These are phyloP conservation scores for Zophobas morio DNA, from an alignment of 1,140 invertebrate species.

Conservation along the genomic window DNA sequence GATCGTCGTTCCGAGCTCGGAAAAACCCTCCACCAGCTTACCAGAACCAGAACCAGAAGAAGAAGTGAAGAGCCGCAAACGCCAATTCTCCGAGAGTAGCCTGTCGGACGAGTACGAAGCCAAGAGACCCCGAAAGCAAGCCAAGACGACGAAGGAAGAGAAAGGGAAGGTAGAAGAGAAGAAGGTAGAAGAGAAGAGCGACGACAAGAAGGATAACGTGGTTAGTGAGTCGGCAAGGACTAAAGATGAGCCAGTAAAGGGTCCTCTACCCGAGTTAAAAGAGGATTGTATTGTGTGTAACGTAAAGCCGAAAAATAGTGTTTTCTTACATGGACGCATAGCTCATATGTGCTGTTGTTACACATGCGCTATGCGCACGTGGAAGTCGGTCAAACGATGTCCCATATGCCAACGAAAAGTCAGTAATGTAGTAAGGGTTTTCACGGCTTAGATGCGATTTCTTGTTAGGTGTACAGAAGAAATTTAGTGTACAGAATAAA, in stretches of 20 bases:
- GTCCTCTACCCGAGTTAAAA: conserved; percentile 43
- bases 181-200: neutral
- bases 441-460: conserved; percentile 58
- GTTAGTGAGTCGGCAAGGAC: conserved; percentile 31
- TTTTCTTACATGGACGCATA: conserved; percentile 76
- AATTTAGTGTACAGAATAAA: conserved; percentile 59
- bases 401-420: conserved; percentile 78
- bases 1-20: conserved; percentile 57
- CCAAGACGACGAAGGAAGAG: conserved; percentile 32
- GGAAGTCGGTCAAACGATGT: conserved; percentile 74
- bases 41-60: neutral
- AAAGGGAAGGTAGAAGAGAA: neutral
- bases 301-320: conserved; percentile 74
- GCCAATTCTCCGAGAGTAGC: conserved; percentile 58
- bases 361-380: conserved; percentile 76
- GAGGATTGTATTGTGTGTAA: conserved; percentile 75
- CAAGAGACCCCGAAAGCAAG: conserved; percentile 49
- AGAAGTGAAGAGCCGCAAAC: conserved; percentile 51
- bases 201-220: neutral
- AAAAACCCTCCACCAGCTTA: conserved; percentile 29
- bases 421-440: conserved; percentile 75
- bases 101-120: conserved; percentile 56
- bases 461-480: conserved; percentile 57
- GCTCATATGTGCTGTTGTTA: conserved; percentile 80
- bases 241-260: conserved; percentile 11